Evolutionary conservation across 2,113 vertebrate species (phyloP).

Genomic region (Ameiurus melas): DNA sequence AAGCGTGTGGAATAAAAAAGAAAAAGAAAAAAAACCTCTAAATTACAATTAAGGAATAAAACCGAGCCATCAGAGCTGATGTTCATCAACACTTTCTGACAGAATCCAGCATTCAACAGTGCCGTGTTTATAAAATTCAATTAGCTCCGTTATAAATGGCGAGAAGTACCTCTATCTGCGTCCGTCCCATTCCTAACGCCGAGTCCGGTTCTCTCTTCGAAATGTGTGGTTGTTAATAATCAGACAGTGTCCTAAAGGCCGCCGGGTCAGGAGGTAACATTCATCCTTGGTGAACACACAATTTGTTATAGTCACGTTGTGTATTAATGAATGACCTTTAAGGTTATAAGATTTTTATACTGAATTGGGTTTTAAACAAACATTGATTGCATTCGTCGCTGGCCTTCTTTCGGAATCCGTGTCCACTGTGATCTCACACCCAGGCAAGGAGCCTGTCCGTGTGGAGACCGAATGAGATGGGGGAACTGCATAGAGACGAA

Average conservation of each 20-base stretch:
- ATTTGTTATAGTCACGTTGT: neutral
- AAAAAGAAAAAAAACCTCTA: neutral
- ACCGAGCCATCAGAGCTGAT: neutral
- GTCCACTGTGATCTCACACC: neutral
- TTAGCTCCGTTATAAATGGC: neutral
- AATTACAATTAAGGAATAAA: neutral
- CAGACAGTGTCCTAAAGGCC: conserved; percentile 48
- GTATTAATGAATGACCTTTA: neutral
- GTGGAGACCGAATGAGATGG: neutral
- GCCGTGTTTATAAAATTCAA: neutral
- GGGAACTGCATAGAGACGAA: neutral
- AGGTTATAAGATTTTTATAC: neutral
- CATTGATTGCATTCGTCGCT: neutral
- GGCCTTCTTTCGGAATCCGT: neutral
- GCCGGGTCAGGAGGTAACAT: conserved; percentile 7
- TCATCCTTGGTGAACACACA: conserved; percentile 32
- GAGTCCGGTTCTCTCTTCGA: fast-evolving
- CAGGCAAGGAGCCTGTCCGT: neutral
- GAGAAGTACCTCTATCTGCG: conserved; percentile 36
- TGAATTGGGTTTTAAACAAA: neutral
- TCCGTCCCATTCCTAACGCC: neutral
- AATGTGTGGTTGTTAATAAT: conserved; percentile 54
- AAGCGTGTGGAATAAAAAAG: neutral
- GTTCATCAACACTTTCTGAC: neutral
- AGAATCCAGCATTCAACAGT: neutral